Percentiles rank a stretch among this genome's conserved stretches.
Evolutionary conservation across 2,888 invertebrate genomes (phyloP).

Genomic region (Epirrita christyi): DNA sequence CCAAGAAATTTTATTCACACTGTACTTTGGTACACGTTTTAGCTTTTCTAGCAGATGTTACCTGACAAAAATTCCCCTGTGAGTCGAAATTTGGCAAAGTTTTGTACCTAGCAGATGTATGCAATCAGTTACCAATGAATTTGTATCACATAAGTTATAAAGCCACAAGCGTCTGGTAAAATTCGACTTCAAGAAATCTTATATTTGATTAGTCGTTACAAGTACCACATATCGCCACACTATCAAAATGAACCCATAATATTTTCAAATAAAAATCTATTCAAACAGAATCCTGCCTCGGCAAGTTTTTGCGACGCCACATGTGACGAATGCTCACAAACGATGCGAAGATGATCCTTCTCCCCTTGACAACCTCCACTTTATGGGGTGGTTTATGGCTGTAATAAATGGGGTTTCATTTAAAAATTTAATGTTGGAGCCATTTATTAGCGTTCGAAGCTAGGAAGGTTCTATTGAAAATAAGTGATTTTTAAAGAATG

Average conservation of each 20-base stretch:
- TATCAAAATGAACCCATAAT: background rate
- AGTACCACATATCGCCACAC: background rate
- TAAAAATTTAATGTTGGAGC: conserved; percentile 38
- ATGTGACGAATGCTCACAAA: conserved; percentile 31
- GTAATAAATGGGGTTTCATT: conserved; percentile 44
- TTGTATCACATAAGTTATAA: too few relatives aligned
- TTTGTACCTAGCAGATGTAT: background rate
- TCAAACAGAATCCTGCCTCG: conserved; percentile 13
- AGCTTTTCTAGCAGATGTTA: background rate
- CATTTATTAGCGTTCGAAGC: conserved; percentile 34
- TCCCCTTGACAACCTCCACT: conserved; percentile 30
- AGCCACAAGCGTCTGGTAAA: too few relatives aligned
- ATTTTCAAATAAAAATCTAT: conserved; percentile 28
- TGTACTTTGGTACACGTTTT: background rate
- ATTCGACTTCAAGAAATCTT: too few relatives aligned
- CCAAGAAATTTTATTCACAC: conserved; percentile 4
- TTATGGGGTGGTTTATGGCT: conserved; percentile 40
- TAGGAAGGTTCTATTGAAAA: conserved; percentile 20
- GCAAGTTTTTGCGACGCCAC: conserved; percentile 33
- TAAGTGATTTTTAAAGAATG: conserved; percentile 13
- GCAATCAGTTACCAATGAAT: too few relatives aligned
- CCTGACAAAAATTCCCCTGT: conserved; percentile 2
- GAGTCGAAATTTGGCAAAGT: background rate
- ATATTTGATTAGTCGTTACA: too few relatives aligned
- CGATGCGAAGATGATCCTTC: conserved; percentile 35